These are phyloP conservation scores for Microtus montanus DNA, from an alignment of 2,113 vertebrate species.

Conservation along the genomic window DNA sequence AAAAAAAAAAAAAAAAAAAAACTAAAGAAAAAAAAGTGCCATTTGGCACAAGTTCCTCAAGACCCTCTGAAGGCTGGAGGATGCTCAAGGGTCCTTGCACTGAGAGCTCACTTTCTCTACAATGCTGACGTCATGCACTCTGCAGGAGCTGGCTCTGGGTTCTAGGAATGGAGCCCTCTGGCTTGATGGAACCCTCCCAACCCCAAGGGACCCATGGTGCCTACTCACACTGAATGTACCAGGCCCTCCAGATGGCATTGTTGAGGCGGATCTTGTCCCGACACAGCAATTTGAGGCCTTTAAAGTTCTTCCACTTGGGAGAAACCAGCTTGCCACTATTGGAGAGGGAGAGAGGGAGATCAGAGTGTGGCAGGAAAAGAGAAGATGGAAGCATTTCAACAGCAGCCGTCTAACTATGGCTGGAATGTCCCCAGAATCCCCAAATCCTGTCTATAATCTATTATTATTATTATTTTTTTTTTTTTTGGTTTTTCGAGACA, in stretches of 20 bases:
- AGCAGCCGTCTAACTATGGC: background rate
- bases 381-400: background rate
- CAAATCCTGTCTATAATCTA: background rate
- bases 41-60: background rate
- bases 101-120: background rate
- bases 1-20: too few species aligned
- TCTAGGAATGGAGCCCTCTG: background rate
- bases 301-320: slow-evolving; percentile 99
- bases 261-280: slow-evolving; percentile 98
- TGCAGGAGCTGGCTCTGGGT: background rate
- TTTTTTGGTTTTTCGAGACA: too few species aligned
- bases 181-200: background rate
- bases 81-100: background rate
- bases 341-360: background rate
- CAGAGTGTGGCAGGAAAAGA: background rate
- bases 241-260: slow-evolving; percentile 99
- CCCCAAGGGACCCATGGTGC: rapidly evolving
- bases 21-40: background rate
- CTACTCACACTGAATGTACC: slow-evolving; percentile 98
- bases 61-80: background rate
- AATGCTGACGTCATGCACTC: background rate
- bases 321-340: slow-evolving; percentile 95
- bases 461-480: too few species aligned
- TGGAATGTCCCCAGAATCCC: background rate
- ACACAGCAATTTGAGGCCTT: slow-evolving; percentile 95